Base-by-base conservation (phyloP, 2,888 invertebrate species). In the Boloria selene region DNA sequence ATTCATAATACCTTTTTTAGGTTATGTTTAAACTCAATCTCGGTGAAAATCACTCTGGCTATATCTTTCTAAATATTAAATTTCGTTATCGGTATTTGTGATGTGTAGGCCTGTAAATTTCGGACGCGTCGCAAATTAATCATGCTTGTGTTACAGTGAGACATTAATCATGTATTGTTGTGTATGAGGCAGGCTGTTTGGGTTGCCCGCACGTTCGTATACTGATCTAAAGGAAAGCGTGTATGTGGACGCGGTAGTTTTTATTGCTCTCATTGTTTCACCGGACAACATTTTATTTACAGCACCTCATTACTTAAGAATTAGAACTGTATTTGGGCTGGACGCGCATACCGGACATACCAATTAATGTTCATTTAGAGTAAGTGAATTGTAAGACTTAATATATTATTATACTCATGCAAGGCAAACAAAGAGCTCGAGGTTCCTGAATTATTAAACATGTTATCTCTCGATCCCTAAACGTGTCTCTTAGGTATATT, bases 151-250 rank as follows among this genome's bases (percentile, higher is more conserved):
- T 75, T 77, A 79, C 72, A 70, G 75, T 70, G 72, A 75, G 77
- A 77, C 81, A 88, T 89, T 87, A 84, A 88, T 88, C 86, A 86
- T 82, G 83, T 84, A 78, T 84, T 80, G 80, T 82, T 70, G 73
- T 67, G 72, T 72, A 70, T 60, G 54, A 61, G 62, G 38, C 50
- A 58, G 66, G 62, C 65, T 68, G 68, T 45, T 66, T 60, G 67
- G 59, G 64, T 63, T 56, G 56, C 61, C 51, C 61, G 49, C 63
- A 54, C 58, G 54, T 64, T 66, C 63, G 61, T 44, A 60, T 61
- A 67, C 65, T 60, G 73, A 77, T 77, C 78, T 79, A 61, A 54
- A 58, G 75, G 73, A 73, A 71, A 77, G 76, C 75, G 77, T 76
- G 76, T 77, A 75, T 73, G 74, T 71, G 74, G 65, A 73, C 69